Base-by-base conservation (phyloP, 2,113 vertebrate genomes). In the Syngnathus scovelli region DNA sequence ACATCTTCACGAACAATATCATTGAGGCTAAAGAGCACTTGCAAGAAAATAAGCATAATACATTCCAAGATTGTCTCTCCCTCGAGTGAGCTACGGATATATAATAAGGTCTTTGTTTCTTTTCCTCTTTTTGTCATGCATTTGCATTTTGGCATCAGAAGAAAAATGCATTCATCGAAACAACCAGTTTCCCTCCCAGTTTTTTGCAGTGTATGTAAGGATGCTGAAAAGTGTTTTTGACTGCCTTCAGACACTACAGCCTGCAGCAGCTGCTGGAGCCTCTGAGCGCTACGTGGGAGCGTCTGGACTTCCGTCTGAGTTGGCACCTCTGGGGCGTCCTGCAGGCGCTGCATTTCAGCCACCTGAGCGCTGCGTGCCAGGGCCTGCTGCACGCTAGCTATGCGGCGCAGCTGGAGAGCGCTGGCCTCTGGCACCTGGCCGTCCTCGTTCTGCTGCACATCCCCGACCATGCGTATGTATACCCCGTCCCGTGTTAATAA, bases 251-350 rank as follows among this genome's bases (percentile, higher is more conserved):
- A 69, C 92, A 88, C 69, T 95, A 98, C 3, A 91, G 94, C 44
- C 92, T 99, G 1, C 91, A 95, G 62, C 93, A 94, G 82, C 88
- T 98, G 21, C 78, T 98, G 19, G 95, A 98, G 4, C 96, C 96
- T n/a, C 87, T 91, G 67, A 93, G 93, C 0, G n/a, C 95, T 36
- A 98, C 94, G 0, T 86, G 87, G 0, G 90, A 94, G 81, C 93
- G 93, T 3, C 85, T 98, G 87, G 97, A 99, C 65, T 94, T 93
- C 74, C 92, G 95, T 1, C 92, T 99, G 5, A 95, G 93, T 66
- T 99, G 97, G 97, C 96, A 98, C 86, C 89, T 99, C 48, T 98
- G 97, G 97, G 92, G 92, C 12, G 94, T 95, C 59, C 90, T 99
- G 0, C 88, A 95, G 52, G 92, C 94, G 36, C 89, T 99, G 4